Evolutionary conservation across 2,113 vertebrate species (phyloP), one percentile per base, ranked within the genome.

Genomic region (Thymallus thymallus): DNA sequence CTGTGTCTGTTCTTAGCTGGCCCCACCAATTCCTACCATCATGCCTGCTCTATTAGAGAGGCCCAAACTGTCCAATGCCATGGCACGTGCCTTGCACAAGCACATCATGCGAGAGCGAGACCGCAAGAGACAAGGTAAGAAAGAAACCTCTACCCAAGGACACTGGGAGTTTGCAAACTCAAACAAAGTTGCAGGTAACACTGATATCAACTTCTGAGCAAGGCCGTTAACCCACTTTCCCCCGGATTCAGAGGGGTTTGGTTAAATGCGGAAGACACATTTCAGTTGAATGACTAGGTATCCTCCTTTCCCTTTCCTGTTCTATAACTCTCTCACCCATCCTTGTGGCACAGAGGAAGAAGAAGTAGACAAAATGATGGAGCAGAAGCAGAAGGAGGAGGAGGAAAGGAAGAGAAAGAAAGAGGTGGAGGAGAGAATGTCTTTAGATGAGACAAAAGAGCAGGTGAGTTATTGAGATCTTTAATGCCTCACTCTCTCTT

Each of bases 331-430:
- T 6, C 64, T 66, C 16, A 32, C 10, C 30, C 26, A 29, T 30
- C 30, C 29, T 66, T 35, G 16, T 20, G 18, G 26, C n/a, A n/a
- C 86, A 97, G 96, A 97, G 91, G 96, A 97, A 73, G 96, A 97
- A 87, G 96, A 97, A 79, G 96, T 96, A 77, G 96, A 97, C 75
- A 97, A 97, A 84, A 97, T 97, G 95, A 97, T 97, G 96, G 96
- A 97, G 80, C 96, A 97, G 89, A 97, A 97, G 77, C 92, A 96
- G 93, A 95, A 93, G 56, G 96, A 97, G 74, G 96, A 97, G 78
- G 94, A 97, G 71, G 95, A 97, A 79, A 88, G 96, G 78, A 93
- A 96, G 51, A 91, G 94, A 84, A 96, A 95, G 74, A 97, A 97
- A 77, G 96, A 97, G 81, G 95, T 96, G 79, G 95, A 97, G 85